phyloP scores from a whole-genome alignment of 2,797 vertebrate species.

The Tokudaia tokunoshimensis region DNA sequence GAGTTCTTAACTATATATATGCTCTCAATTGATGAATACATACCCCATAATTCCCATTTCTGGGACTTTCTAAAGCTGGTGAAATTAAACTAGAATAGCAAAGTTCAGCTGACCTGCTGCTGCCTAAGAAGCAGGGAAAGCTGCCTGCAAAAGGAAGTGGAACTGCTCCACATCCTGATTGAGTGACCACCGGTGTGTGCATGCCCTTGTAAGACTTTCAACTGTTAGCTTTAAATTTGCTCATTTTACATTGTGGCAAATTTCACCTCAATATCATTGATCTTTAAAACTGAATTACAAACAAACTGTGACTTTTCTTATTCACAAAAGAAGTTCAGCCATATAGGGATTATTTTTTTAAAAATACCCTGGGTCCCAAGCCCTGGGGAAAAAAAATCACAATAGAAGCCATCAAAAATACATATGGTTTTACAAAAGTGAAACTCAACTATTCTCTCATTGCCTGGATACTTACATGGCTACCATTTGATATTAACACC shows the following conservation, averaged over 20 bases:
- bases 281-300: neutral
- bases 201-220: neutral
- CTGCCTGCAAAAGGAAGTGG: neutral
- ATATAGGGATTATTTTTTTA: neutral
- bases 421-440: neutral
- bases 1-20: no score
- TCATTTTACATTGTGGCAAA: neutral
- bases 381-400: neutral
- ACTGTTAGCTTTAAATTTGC: neutral
- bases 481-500: neutral
- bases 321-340: conserved; percentile 51
- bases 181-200: neutral
- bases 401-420: conserved; percentile 46
- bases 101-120: neutral
- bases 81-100: neutral
- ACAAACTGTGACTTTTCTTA: conserved; percentile 14
- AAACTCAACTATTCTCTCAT: neutral
- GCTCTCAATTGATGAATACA: neutral
- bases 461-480: neutral
- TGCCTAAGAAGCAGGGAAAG: no score
- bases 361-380: neutral
- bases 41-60: neutral
- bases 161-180: neutral
- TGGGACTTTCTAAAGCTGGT: neutral
- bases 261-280: neutral